These are phyloP conservation scores for Aleadryas rufinucha DNA, from an alignment of 2,113 vertebrate genomes.

Conservation along the genomic window DNA sequence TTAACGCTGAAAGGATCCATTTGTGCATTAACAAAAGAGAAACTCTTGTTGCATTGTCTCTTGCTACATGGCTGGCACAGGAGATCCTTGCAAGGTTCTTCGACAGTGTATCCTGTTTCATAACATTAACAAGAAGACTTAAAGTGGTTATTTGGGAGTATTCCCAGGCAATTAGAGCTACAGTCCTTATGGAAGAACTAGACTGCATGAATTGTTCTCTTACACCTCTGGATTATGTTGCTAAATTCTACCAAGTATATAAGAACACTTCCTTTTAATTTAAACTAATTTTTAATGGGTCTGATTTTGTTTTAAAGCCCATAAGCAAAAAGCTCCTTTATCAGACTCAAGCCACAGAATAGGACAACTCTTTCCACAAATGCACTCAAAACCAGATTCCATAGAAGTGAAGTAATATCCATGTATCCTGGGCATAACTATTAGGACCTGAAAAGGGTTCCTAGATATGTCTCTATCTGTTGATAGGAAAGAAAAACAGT, in stretches of 20 bases:
- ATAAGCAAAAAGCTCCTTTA: neutral
- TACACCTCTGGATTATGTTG: neutral
- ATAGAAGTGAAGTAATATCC: neutral
- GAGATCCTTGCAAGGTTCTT: neutral
- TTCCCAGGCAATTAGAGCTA: neutral
- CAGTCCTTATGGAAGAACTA: neutral
- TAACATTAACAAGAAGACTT: neutral
- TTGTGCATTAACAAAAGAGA: neutral
- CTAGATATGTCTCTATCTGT: neutral
- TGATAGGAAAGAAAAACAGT: neutral
- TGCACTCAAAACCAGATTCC: neutral
- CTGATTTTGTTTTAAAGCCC: neutral
- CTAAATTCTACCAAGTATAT: neutral
- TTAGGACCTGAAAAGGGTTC: neutral
- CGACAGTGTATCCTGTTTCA: neutral
- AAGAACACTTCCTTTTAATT: neutral
- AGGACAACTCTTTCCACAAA: neutral
- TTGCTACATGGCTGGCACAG: neutral
- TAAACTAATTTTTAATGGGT: neutral
- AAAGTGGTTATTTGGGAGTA: neutral
- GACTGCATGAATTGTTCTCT: neutral
- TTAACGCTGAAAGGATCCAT: neutral
- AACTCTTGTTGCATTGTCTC: neutral
- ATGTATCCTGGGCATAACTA: neutral
- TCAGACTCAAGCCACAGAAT: neutral